Evolutionary conservation across 2,888 invertebrate genomes (phyloP).

Genomic region (Nineta flava): DNA sequence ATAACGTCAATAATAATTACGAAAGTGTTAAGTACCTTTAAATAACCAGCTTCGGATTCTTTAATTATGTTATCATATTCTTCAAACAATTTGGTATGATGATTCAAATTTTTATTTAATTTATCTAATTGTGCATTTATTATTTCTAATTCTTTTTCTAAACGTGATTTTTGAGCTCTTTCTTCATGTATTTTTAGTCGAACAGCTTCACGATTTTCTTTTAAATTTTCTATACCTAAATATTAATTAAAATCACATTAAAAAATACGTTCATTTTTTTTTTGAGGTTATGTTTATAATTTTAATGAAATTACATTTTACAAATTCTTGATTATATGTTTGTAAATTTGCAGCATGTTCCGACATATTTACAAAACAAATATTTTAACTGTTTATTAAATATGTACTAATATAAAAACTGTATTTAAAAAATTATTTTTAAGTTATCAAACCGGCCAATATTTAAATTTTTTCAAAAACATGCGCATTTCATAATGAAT

Average conservation of each 20-base stretch:
- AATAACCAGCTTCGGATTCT: neutral
- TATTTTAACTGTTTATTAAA: too few relatives aligned
- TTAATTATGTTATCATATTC: neutral
- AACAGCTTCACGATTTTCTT: neutral
- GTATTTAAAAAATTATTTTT: too few relatives aligned
- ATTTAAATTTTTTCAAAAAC: too few relatives aligned
- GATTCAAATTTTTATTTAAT: neutral
- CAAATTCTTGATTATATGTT: neutral
- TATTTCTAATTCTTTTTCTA: neutral
- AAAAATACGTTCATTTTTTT: neutral
- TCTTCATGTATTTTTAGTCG: neutral
- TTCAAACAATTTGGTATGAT: neutral
- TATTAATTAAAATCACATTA: neutral
- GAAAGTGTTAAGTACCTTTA: neutral
- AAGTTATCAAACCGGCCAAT: too few relatives aligned
- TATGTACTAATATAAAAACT: too few relatives aligned
- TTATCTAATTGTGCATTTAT: neutral
- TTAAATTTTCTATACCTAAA: neutral
- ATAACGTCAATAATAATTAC: neutral
- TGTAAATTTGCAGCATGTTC: neutral
- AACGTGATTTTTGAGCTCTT: neutral
- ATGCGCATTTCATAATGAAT: too few relatives aligned
- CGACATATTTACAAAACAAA: neutral
- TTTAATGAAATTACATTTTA: neutral
- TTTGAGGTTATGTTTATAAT: neutral